A percentile compares a stretch with the other conserved stretches of the same genome.
Conservation (phyloP, 2,797 vertebrate species). For the Rousettus madagascariensis region DNA sequence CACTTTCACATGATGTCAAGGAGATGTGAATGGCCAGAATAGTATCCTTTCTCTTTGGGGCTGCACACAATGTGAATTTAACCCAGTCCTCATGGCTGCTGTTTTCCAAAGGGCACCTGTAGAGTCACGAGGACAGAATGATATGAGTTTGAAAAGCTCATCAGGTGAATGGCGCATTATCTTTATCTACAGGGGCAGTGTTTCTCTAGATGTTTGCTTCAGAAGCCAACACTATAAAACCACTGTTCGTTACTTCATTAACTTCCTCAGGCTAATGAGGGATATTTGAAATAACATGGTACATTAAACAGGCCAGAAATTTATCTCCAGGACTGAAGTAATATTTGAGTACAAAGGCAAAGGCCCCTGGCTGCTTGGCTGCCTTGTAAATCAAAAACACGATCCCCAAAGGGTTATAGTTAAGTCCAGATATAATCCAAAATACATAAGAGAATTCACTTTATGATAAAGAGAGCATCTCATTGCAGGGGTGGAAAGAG, state of each 20-base stretch:
- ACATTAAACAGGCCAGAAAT: neutral
- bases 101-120: constrained; percentile 63
- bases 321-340: constrained; percentile 14
- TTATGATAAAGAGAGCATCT: neutral
- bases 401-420: neutral
- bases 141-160: neutral
- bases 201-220: neutral
- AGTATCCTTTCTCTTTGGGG: constrained; percentile 58
- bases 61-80: constrained; percentile 53
- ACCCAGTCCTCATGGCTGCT: constrained; percentile 45
- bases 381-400: constrained; percentile 24
- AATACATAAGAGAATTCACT: neutral
- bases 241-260: neutral
- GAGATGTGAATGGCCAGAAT: neutral
- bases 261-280: neutral
- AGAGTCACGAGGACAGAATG: neutral
- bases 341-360: constrained; percentile 46
- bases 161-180: neutral
- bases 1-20: neutral
- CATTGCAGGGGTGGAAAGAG: neutral
- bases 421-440: neutral
- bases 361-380: neutral
- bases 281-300: neutral
- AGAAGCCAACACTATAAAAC: neutral
- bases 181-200: neutral